Evolutionary conservation across 1,140 invertebrate species (phyloP), one percentile per base, ranked within the genome.

Genomic region (Amyelois transitella): DNA sequence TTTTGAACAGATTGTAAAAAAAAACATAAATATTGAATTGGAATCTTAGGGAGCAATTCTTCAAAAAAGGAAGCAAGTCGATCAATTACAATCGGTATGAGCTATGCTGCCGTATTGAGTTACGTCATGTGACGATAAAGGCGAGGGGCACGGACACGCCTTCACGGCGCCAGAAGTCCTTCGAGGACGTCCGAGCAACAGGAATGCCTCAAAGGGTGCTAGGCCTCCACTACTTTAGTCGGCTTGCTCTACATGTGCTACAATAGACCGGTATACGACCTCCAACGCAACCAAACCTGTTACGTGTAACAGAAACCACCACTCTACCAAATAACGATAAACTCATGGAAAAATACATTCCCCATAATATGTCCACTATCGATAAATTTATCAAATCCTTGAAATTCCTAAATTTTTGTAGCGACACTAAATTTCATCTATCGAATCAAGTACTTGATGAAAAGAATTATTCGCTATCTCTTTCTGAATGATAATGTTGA

Each of bases 201-300:
- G 75, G 72, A 81, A 82, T 81, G 75, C 67, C 77, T 75, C 65
- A 64, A 65, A 76, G 71, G 69, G 71, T 75, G 70, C 62, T 72
- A 68, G 62, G 66, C 69, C 54, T 65, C 65, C 70, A 72, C 69
- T 60, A 66, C 53, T 69, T 69, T 62, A 60, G 69, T 65, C 77
- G 69, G 73, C 67, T 71, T 69, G 62, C 72, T 77, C 71, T 73
- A 81, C 77, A 83, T 87, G 75, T 81, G 79, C 72, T 64, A 77
- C 75, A 76, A 70, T 72, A 79, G 74, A 77, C 76, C 77, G 75
- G 75, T 78, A 80, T 62, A 62, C 77, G 84, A 80, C 84, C 81
- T 84, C 81, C 77, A 74, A 78, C 75, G 72, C 75, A 78, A 76
- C 62, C 63, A 87, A 87, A 87, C 84, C 84, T 84, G 84, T 87